phyloP scores from a whole-genome alignment of 1,140 invertebrate genomes.

The Brachionus paranguensis region DNA sequence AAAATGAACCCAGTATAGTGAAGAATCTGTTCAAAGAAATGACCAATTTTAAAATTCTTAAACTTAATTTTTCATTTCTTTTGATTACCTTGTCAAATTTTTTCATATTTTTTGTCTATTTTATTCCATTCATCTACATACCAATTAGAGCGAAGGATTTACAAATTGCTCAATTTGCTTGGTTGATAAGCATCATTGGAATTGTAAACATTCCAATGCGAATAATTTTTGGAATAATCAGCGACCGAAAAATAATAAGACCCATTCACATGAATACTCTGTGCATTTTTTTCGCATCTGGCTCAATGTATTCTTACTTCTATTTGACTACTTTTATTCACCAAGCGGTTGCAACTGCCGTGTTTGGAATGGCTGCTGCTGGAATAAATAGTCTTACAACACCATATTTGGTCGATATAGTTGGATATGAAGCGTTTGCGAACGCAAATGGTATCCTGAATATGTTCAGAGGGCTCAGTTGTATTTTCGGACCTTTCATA shows the following conservation, averaged over 20 bases:
- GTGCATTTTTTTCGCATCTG: neutral
- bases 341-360: neutral
- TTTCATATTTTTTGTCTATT: conserved; percentile 89
- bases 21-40: conserved; percentile 65
- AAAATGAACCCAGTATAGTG: neutral
- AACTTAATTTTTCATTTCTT: conserved; percentile 73
- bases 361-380: conserved; percentile 1
- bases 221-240: conserved; percentile 49
- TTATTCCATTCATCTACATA: conserved; percentile 80
- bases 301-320: neutral
- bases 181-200: conserved; percentile 59
- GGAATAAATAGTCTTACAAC: conserved; percentile 26
- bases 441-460: conserved; percentile 17
- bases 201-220: conserved; percentile 60
- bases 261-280: conserved; percentile 25
- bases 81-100: conserved; percentile 88
- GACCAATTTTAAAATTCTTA: conserved; percentile 74
- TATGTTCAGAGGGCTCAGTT: conserved; percentile 15
- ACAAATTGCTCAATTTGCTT: neutral
- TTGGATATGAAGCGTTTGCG: neutral
- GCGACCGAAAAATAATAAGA: conserved; percentile 59
- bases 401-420: conserved; percentile 29
- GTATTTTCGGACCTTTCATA: conserved; percentile 19
- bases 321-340: neutral
- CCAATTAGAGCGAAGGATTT: conserved; percentile 51